Percentiles rank a stretch among this genome's conserved stretches.
These are phyloP conservation scores for Stigmatopora nigra DNA, from an alignment of 2,113 vertebrate genomes.

Conservation along the genomic window DNA sequence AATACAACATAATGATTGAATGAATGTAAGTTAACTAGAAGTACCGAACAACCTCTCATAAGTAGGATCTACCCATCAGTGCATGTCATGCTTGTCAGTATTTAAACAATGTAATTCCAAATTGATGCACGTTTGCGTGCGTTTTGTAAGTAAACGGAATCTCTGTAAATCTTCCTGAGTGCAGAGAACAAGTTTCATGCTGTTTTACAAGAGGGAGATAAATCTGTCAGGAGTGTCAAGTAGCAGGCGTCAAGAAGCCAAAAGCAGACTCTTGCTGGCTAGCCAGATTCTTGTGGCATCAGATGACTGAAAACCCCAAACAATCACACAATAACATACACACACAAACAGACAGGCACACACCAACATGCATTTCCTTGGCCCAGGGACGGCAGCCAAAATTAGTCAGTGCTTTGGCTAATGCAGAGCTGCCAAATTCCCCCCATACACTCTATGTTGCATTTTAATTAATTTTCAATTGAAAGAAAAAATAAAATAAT, in stretches of 20 bases:
- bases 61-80: no score
- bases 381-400: slow-evolving; percentile 43
- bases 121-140: slow-evolving; percentile 15
- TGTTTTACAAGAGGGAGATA: slow-evolving; percentile 61
- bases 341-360: slow-evolving; percentile 20
- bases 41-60: no score
- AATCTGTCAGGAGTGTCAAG: slow-evolving; percentile 52
- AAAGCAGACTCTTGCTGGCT: slow-evolving; percentile 43
- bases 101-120: neutral
- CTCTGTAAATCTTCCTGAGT: slow-evolving; percentile 48
- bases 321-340: slow-evolving; percentile 40
- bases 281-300: slow-evolving; percentile 52
- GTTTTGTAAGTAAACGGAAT: slow-evolving; percentile 30
- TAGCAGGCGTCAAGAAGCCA: slow-evolving; percentile 50
- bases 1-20: no score
- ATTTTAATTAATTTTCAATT: slow-evolving; percentile 43
- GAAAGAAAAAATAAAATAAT: slow-evolving; percentile 7
- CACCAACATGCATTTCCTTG: slow-evolving; percentile 24
- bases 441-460: slow-evolving; percentile 30
- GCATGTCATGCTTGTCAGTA: neutral
- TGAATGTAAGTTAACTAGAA: no score
- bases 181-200: slow-evolving; percentile 54
- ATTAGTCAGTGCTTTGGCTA: slow-evolving; percentile 42
- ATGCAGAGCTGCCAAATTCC: slow-evolving; percentile 21
- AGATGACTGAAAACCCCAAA: slow-evolving; percentile 48